Percentiles rank a stretch among this genome's conserved stretches.
Conservation (phyloP, 1,140 invertebrate species). For the Drosophila nannoptera region DNA sequence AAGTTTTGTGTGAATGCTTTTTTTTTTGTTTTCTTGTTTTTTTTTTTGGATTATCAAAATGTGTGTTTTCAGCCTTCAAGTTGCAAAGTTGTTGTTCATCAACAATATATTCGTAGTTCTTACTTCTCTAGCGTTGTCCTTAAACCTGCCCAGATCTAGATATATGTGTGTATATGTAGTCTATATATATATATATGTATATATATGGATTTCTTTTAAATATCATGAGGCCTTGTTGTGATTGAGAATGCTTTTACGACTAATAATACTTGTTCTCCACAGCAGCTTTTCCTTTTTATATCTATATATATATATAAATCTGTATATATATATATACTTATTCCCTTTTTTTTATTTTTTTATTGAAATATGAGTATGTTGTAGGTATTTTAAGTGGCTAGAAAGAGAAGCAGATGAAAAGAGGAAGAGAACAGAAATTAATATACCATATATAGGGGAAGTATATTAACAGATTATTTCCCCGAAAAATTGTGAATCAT, state of each 20-base stretch:
- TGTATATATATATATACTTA: too few species aligned
- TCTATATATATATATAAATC: not conserved
- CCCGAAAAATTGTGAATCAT: too few species aligned
- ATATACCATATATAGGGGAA: not conserved
- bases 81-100: slow-evolving; percentile 61
- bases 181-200: slow-evolving; percentile 10
- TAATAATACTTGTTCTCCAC: slow-evolving; percentile 68
- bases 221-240: slow-evolving; percentile 31
- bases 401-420: not conserved
- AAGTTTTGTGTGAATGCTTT: slow-evolving; percentile 41
- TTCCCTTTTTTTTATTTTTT: too few species aligned
- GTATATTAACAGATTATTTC: not conserved
- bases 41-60: slow-evolving; percentile 60
- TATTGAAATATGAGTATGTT: slow-evolving; percentile 51
- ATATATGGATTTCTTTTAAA: slow-evolving; percentile 17
- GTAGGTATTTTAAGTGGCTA: slow-evolving; percentile 62
- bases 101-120: slow-evolving; percentile 43
- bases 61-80: slow-evolving; percentile 71
- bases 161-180: slow-evolving; percentile 21
- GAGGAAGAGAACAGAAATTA: not conserved
- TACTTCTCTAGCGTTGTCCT: slow-evolving; percentile 67
- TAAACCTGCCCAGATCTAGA: slow-evolving; percentile 64
- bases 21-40: slow-evolving; percentile 33
- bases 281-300: slow-evolving; percentile 41
- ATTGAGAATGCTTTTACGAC: slow-evolving; percentile 44